Evolutionary conservation across 2,797 vertebrate species (phyloP).

Genomic region (Todus mexicanus): DNA sequence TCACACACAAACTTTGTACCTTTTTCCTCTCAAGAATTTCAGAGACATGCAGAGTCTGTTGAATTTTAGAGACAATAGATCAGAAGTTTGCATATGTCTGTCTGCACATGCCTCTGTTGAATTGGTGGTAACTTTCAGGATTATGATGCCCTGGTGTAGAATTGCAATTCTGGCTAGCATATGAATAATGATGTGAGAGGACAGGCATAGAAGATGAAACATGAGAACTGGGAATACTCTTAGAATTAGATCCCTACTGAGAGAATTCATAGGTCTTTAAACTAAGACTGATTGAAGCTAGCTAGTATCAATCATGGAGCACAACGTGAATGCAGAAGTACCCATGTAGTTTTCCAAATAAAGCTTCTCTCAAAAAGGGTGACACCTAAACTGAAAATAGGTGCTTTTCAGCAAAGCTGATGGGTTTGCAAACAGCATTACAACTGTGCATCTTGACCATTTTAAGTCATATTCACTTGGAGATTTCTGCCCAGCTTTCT

Average conservation of each 20-base stretch:
- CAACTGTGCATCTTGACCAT: fast-evolving
- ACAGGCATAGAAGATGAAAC: neutral
- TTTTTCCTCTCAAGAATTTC: neutral
- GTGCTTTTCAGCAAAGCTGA: neutral
- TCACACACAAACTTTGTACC: neutral
- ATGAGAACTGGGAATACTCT: neutral
- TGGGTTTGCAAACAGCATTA: neutral
- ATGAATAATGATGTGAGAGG: neutral
- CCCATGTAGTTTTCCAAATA: neutral
- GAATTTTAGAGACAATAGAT: neutral
- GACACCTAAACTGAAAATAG: neutral
- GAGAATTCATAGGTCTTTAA: neutral
- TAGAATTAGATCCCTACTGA: neutral
- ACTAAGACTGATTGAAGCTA: neutral
- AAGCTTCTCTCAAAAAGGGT: neutral
- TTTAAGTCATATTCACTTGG: neutral
- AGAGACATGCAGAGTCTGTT: neutral
- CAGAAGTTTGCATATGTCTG: neutral
- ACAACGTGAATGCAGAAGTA: neutral
- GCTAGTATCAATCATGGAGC: neutral
- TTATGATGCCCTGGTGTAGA: neutral
- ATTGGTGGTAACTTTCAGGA: neutral
- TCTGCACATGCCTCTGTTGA: neutral
- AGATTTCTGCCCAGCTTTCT: neutral
- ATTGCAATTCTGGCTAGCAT: neutral